Conservation (phyloP, 2,888 invertebrate genomes). For the Octonoba sinensis region DNA sequence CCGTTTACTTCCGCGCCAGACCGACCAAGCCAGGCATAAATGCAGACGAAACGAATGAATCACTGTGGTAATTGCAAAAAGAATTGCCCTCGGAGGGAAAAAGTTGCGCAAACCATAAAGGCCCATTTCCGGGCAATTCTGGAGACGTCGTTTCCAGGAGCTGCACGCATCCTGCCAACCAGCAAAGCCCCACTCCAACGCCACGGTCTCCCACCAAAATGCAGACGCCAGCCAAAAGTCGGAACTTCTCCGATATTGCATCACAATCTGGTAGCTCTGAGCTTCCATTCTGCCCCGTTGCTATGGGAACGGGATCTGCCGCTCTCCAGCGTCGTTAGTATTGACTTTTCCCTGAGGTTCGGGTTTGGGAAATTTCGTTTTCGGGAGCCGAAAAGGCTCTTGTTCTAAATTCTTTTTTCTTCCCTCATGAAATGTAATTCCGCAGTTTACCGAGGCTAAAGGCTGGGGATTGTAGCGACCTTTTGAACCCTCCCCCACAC, state of each 20-base stretch:
- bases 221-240: slow-evolving; percentile 20
- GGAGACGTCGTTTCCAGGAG: too few species aligned
- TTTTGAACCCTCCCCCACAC: background rate
- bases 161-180: too few species aligned
- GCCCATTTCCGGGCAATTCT: too few species aligned
- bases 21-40: too few species aligned
- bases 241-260: slow-evolving; percentile 47
- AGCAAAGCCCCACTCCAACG: background rate
- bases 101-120: background rate
- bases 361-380: slow-evolving; percentile 28
- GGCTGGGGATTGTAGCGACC: too few species aligned
- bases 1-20: too few species aligned
- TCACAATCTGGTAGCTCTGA: slow-evolving; percentile 49
- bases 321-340: slow-evolving; percentile 48
- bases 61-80: slow-evolving; percentile 12
- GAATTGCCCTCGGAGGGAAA: background rate
- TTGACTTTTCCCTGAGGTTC: slow-evolving; percentile 52
- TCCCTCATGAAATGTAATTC: too few species aligned
- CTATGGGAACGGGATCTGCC: slow-evolving; percentile 23
- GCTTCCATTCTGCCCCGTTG: slow-evolving; percentile 28
- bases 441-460: too few species aligned
- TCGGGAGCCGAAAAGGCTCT: background rate
- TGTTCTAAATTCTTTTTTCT: too few species aligned
- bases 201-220: background rate
- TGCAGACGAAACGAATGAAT: too few species aligned